Evolutionary conservation across 2,888 invertebrate genomes (phyloP).

Genomic region (Drosophila nigricruria): DNA sequence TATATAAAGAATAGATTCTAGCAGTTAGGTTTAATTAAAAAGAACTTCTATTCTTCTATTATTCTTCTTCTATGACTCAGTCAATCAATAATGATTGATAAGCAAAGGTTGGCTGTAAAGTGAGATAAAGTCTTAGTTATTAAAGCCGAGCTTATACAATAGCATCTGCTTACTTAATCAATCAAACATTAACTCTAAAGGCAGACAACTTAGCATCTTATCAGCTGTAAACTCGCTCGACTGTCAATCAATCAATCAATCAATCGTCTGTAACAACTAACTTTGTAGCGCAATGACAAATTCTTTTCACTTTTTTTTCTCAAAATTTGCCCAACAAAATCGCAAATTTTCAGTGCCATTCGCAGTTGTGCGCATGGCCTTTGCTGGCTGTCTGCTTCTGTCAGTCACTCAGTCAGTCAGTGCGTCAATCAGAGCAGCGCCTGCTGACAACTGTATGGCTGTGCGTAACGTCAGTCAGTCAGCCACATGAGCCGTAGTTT

Average conservation of each 20-base stretch:
- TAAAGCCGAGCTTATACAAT: background rate
- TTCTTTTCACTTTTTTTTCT: conserved; percentile 19
- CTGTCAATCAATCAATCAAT: conserved; percentile 39
- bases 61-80: too few species aligned
- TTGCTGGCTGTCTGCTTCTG: conserved; percentile 40
- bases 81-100: too few species aligned
- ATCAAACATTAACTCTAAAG: background rate
- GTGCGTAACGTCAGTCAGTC: conserved; percentile 29
- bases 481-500: conserved; percentile 34
- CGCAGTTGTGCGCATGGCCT: conserved; percentile 21
- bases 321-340: conserved; percentile 42
- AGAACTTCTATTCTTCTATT: background rate
- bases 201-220: background rate
- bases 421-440: conserved; percentile 18
- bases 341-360: conserved; percentile 23
- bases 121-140: background rate
- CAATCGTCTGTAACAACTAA: conserved; percentile 48
- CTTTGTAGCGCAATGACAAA: conserved; percentile 45
- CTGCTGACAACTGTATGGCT: conserved; percentile 5
- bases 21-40: background rate
- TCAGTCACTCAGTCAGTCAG: conserved; percentile 38
- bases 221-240: conserved; percentile 1
- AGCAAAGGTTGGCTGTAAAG: background rate
- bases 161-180: background rate
- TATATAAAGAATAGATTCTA: background rate